Base-by-base conservation (phyloP, 1,140 invertebrate genomes). In the Drosophila teissieri region DNA sequence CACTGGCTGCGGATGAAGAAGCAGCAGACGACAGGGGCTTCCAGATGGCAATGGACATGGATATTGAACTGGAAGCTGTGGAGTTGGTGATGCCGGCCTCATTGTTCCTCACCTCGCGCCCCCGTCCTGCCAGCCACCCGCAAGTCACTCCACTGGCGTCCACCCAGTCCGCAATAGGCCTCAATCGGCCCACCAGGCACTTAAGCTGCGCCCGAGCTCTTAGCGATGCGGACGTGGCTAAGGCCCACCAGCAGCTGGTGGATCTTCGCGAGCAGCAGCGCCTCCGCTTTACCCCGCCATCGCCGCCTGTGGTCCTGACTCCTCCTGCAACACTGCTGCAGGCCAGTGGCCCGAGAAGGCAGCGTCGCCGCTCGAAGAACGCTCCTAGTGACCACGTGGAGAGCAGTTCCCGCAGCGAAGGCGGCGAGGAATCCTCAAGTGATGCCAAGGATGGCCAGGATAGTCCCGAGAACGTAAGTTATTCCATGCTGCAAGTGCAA, bases 241-340 rank as follows among this genome's bases (percentile, higher is more conserved):
- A 61, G 8, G 78, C 65, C 48, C 69, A 63, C 15, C 67, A 74
- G 6, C 81, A 85, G 24, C 15, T 90, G 53, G 69, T 51, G 42
- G 65, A 77, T 36, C 60, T 90, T 10, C 57, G 49, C 12, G 48
- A 74, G 22, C 67, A 75, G 22, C 65, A 53, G 22, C 67, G 52
- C 6, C 68, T 53, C 2, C 67, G 57, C 5, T 49, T 27, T 7
- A 40, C 14, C 17, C 17, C 27, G 11, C 11, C 57, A 15, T 42
- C 36, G 1, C 12, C 42, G 1, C n/a, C 46, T 1, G 4, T 15
- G 0, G 11, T 37, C 6, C 31, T n/a, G 2, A 24, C 19, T 10
- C 42, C 44, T 4, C 40, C 37, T 24, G 24, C 14, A 7, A 48
- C 22, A 2, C 22, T 48, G 46, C 46, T 27, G 46, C 46, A 48